Conservation (phyloP, 1,140 invertebrate species). For the Drosophila sturtevanti region DNA sequence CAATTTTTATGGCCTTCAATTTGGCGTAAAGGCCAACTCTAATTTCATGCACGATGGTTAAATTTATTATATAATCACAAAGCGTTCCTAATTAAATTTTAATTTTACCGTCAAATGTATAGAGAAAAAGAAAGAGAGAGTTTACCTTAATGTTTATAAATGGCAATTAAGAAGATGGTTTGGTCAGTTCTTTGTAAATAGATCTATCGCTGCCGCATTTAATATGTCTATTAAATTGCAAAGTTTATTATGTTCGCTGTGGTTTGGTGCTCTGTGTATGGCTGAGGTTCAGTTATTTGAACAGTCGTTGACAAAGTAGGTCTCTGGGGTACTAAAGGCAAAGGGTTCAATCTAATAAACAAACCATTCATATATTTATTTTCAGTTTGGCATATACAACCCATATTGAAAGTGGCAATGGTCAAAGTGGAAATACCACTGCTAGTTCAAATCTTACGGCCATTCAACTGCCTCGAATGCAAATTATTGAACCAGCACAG, state of each 20-base stretch:
- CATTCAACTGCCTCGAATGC: slow-evolving; percentile 40
- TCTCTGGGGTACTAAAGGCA: slow-evolving; percentile 19
- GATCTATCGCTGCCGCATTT: slow-evolving; percentile 16
- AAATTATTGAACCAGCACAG: slow-evolving; percentile 46
- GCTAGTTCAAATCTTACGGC: slow-evolving; percentile 30
- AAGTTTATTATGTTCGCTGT: slow-evolving; percentile 21
- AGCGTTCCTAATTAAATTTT: slow-evolving; percentile 79
- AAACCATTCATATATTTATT: slow-evolving; percentile 33
- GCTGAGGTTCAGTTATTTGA: slow-evolving; percentile 51
- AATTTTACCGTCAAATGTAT: no score
- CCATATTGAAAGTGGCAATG: slow-evolving; percentile 9
- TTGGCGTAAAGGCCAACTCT: slow-evolving; percentile 37
- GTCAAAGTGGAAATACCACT: no score
- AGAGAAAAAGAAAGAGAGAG: no score
- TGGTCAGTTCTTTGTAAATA: slow-evolving; percentile 28
- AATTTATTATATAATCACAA: slow-evolving; percentile 57
- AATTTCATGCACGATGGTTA: slow-evolving; percentile 60
- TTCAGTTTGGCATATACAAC: slow-evolving; percentile 44
- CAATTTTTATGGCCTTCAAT: slow-evolving; percentile 37
- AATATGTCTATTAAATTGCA: slow-evolving; percentile 55
- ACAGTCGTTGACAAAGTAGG: slow-evolving; percentile 71
- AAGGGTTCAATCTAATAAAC: slow-evolving; percentile 55
- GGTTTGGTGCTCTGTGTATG: background rate
- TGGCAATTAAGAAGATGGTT: slow-evolving; percentile 11
- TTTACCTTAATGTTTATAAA: slow-evolving; percentile 21